Evolutionary conservation across 2,797 vertebrate genomes (phyloP).

Genomic region (Rousettus madagascariensis): DNA sequence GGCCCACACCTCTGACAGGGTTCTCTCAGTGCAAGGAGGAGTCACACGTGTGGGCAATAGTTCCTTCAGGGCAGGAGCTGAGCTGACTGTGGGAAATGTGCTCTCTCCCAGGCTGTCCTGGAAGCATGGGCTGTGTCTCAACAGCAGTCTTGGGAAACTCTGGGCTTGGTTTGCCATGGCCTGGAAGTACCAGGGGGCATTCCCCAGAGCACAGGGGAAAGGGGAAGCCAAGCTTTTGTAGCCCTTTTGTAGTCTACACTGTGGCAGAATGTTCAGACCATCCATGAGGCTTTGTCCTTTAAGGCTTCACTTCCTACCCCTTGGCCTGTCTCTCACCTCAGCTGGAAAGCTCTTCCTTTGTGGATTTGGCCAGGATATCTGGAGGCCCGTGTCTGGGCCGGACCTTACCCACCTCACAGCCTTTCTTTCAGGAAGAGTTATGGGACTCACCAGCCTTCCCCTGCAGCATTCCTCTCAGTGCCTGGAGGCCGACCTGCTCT

Average conservation of each 20-base stretch:
- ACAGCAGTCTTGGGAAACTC: not conserved
- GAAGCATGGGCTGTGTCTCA: not conserved
- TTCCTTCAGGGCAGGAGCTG: not conserved
- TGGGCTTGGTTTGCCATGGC: not conserved
- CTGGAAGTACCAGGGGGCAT: not conserved
- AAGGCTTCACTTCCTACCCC: not conserved
- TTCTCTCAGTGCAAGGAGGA: not conserved
- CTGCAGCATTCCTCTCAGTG: accelerated
- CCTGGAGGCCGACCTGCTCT: not conserved
- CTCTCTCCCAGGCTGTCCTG: not conserved
- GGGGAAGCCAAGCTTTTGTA: not conserved
- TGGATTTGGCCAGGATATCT: not conserved
- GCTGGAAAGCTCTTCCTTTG: not conserved
- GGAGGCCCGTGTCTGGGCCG: not conserved
- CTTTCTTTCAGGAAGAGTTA: not conserved
- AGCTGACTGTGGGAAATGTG: not conserved
- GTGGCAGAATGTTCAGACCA: no score
- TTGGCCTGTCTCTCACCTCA: not conserved
- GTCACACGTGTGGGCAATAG: accelerated
- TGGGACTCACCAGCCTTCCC: not conserved
- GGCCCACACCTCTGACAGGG: not conserved
- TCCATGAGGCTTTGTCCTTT: not conserved
- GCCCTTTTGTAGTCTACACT: no score
- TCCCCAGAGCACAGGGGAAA: not conserved
- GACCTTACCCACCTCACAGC: not conserved